Base-by-base conservation (phyloP, 1,140 invertebrate species). In the Drosophila bocqueti region DNA sequence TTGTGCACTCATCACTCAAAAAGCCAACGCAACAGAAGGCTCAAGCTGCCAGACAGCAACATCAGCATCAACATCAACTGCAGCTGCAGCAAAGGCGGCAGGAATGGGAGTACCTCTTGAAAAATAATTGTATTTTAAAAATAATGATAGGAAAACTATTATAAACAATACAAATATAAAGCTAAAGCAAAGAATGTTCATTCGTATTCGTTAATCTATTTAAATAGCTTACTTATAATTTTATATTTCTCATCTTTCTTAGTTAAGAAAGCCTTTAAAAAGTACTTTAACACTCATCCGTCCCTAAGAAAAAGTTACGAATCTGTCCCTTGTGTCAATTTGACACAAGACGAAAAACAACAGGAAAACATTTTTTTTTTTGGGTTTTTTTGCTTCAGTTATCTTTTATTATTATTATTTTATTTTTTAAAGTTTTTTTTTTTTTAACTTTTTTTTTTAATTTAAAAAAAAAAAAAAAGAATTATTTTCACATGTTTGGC, bases 1-100 rank as follows among this genome's bases (percentile, higher is more conserved):
- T 40, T 61, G 65, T 55, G 50, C 58, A 42, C 71, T 74, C 64
- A 74, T 69, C 71, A 73, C 64, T 73, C 69, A 73, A 57, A 73
- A 45, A 67, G 54, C 45, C 69, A 60, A 43, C 36, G 16, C 11
- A 31, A 55, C 49, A 42, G 24, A 64, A 55, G 61, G 38, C 63
- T 68, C 57, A 62, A 45, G 38, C 52, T 29, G 46, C 36, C 36
- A 24, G 9, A 57, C 54, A 40, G 57, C 63, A 64, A 31, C 10
- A 18, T 16, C 42, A 45, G 18, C 45, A 46, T n/a, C 21, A 46
- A 15, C 45, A 11, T 11, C 43, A 45, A 5, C 18, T 21, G 18
- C 18, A 45, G 21, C 18, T 18, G 31, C 4, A 15, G 29, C 15
- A 40, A 40, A 15, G 34, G 0, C 10, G 9, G 45, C 55, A 43